These are phyloP conservation scores for Oryzias dopingdopingensis DNA, from an alignment of 2,797 vertebrate genomes.

Conservation along the genomic window DNA sequence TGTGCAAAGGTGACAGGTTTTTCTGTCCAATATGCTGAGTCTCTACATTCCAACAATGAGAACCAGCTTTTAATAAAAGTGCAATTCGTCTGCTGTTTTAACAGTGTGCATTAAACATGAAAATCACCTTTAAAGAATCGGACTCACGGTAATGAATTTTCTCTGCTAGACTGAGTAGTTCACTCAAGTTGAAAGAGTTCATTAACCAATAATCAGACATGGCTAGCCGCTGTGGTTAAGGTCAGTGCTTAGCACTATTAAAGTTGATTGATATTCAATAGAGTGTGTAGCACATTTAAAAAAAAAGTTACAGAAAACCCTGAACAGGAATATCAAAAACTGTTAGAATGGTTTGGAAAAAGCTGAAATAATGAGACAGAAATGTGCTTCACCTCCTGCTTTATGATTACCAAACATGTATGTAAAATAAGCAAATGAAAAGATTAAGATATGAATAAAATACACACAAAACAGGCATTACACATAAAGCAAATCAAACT, in stretches of 20 bases:
- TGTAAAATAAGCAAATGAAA: neutral
- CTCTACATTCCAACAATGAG: constrained; percentile 29
- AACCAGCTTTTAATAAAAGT: constrained; percentile 39
- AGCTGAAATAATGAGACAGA: constrained; percentile 25
- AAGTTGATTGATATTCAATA: constrained; percentile 71
- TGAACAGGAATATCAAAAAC: constrained; percentile 52
- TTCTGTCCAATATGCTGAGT: constrained; percentile 34
- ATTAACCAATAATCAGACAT: constrained; percentile 71
- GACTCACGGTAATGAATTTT: constrained; percentile 71
- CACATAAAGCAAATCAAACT: too few species aligned
- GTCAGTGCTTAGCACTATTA: constrained; percentile 67
- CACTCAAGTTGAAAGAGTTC: constrained; percentile 72
- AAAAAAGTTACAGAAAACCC: constrained; percentile 52
- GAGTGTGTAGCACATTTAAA: constrained; percentile 63
- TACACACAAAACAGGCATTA: too few species aligned
- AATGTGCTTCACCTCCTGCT: constrained; percentile 38
- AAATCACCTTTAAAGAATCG: constrained; percentile 57
- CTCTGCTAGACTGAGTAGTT: constrained; percentile 64
- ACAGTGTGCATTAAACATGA: constrained; percentile 62
- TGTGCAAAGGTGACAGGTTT: constrained; percentile 24
- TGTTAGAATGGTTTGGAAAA: constrained; percentile 20
- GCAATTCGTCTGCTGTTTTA: constrained; percentile 49
- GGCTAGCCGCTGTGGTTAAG: constrained; percentile 58
- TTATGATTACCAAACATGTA: too few species aligned
- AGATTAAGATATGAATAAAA: neutral